Conservation (phyloP, 2,888 invertebrate species). For the Nephrotoma guestfalica region DNA sequence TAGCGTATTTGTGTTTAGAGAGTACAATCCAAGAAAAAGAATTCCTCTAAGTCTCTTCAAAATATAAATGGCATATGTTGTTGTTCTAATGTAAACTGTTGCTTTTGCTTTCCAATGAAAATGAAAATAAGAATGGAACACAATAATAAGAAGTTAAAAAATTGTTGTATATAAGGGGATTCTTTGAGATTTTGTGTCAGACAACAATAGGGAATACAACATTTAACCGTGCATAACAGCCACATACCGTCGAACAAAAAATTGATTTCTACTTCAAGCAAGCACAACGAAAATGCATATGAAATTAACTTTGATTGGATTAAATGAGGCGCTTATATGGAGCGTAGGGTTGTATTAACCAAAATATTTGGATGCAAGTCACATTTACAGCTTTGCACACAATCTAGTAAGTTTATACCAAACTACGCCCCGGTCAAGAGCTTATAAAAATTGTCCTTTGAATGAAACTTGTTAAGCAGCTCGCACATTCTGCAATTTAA, state of each 20-base stretch:
- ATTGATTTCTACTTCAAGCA: background rate
- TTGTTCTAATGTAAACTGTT: background rate
- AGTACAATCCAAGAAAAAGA: background rate
- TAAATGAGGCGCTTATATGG: no score
- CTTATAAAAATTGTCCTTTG: no score
- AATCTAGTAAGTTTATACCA: no score
- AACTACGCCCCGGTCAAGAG: no score
- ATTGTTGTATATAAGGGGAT: background rate
- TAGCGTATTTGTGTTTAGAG: background rate
- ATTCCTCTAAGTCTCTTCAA: background rate
- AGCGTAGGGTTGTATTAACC: no score
- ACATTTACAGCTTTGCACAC: no score
- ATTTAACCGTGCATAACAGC: background rate
- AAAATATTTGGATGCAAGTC: no score
- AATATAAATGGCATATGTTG: background rate
- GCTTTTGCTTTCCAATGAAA: background rate
- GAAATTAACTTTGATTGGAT: background rate
- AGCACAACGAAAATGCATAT: background rate
- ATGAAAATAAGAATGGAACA: background rate
- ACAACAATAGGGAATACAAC: background rate
- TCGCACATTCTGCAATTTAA: no score
- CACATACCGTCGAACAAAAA: background rate
- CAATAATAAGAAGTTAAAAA: background rate
- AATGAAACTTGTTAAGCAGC: no score
- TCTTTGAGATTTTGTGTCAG: background rate